Base-by-base conservation (phyloP, 2,113 vertebrate species). In the Pardalotus punctatus region DNA sequence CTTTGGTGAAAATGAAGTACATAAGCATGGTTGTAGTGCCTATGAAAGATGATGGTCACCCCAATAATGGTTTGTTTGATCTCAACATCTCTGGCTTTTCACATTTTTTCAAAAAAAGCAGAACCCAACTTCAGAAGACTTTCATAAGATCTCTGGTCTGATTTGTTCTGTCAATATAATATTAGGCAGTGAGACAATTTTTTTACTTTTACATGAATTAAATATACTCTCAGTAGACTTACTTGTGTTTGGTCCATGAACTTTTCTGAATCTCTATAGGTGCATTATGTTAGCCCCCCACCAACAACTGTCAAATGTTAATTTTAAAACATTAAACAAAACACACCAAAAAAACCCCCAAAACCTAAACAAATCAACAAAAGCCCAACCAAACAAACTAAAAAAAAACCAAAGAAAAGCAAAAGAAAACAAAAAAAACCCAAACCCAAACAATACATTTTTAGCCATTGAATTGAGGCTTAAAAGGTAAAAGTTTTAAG, bases 271-370 rank as follows among this genome's bases (percentile, higher is more conserved):
- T 67, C 11, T 38, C 61, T 56, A 10, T 3, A n/a, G 3, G 3
- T 81, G 81, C 13, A 23, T 15, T 81, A 20, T 11, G 38, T 36
- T 42, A 47, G 2, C 5, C 4, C 2, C 6, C 5, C 1, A 11
- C 2, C 17, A 22, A 3, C 8, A 24, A 12, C 5, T 71, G 12
- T 50, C 16, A 67, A 70, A 5, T 14, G 24, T 21, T 62, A 10
- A 66, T 40, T 40, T 42, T 65, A 4, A 69, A 91, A 91, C 77
- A 48, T 50, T 48, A 24, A 47, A 79, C 67, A 31, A 20, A 9
- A 16, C 47, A 48, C 12, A 48, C 6, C 3, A 45, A 43, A 47
- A 45, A 6, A 5, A n/a, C n/a, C 0, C 5, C 12, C 12, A 40
- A 35, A 50, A 42, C 14, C 5, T 21, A 50, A 35, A 35, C 5